Evolutionary conservation across 2,888 invertebrate species (phyloP).

Genomic region (Hirtodrosophila alboralis): DNA sequence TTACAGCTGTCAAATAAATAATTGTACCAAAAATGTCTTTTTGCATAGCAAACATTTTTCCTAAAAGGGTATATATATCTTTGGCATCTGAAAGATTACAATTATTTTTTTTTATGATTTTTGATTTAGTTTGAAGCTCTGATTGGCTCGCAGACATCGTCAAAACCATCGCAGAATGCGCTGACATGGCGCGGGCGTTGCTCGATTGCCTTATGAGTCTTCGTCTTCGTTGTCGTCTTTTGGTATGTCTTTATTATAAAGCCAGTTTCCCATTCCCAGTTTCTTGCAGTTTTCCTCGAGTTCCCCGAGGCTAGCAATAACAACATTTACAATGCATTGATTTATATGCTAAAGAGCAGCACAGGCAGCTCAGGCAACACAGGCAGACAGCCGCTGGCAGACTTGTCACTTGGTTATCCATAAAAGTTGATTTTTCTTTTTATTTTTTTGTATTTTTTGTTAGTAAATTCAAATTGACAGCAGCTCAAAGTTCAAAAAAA

Average conservation of each 20-base stretch:
- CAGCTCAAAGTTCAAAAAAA: conserved; percentile 12
- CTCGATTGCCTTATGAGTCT: conserved; percentile 52
- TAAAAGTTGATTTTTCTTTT: too few species aligned
- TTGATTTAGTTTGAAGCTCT: conserved; percentile 77
- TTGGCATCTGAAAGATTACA: too few species aligned
- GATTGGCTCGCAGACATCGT: conserved; percentile 66
- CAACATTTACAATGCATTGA: conserved; percentile 60
- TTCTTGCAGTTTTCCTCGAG: too few species aligned
- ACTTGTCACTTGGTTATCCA: conserved; percentile 47
- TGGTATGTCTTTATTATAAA: conserved; percentile 75
- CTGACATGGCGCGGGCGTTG: conserved; percentile 72
- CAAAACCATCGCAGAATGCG: conserved; percentile 30
- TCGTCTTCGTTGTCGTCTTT: too few species aligned
- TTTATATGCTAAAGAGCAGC: conserved; percentile 73
- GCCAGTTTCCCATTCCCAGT: too few species aligned
- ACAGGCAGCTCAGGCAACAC: conserved; percentile 15
- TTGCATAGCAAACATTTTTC: too few species aligned
- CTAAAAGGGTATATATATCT: too few species aligned
- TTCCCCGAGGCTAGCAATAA: conserved; percentile 19
- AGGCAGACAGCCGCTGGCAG: conserved; percentile 33
- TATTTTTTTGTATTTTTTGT: too few species aligned
- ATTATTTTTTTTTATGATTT: conserved; percentile 68
- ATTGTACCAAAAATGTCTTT: too few species aligned
- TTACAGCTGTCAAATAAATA: too few species aligned
- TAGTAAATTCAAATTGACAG: conserved; percentile 39